phyloP scores from a whole-genome alignment of 2,113 vertebrate species.

The Hepsetus odoe region DNA sequence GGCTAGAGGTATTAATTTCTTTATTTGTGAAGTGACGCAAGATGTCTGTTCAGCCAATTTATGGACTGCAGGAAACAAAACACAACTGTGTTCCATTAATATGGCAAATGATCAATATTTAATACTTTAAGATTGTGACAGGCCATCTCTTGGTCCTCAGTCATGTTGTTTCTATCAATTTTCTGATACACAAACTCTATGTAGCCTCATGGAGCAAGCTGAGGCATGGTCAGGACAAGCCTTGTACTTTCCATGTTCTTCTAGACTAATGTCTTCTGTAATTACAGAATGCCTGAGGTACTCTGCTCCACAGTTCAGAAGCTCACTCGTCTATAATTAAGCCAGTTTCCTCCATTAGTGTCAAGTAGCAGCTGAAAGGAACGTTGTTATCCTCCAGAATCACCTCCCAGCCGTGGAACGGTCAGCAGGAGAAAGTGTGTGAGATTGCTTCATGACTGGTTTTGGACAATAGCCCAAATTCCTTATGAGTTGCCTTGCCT shows the following conservation, averaged over 20 bases:
- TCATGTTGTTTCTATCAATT: background rate
- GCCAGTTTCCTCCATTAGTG: slow-evolving; percentile 6
- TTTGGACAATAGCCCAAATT: slow-evolving; percentile 42
- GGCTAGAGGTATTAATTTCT: no score
- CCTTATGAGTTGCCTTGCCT: slow-evolving; percentile 11
- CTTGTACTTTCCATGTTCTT: slow-evolving; percentile 10
- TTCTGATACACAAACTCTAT: background rate
- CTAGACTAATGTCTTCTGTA: slow-evolving; percentile 26
- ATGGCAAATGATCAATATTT: no score
- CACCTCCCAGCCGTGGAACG: slow-evolving; percentile 20
- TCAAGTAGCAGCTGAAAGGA: slow-evolving; percentile 16
- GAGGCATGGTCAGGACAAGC: slow-evolving; percentile 17
- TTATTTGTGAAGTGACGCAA: no score
- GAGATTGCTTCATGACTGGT: slow-evolving; percentile 30
- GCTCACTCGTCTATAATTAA: slow-evolving; percentile 38
- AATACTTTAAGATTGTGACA: no score
- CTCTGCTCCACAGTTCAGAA: background rate
- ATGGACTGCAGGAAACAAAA: no score
- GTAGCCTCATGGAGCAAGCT: slow-evolving; percentile 10
- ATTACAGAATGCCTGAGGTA: slow-evolving; percentile 18
- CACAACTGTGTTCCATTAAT: no score
- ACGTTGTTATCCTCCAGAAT: slow-evolving; percentile 10
- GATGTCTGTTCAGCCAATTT: no score
- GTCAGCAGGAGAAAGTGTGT: slow-evolving; percentile 23
- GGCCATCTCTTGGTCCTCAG: background rate